Evolutionary conservation across 1,140 invertebrate species (phyloP).

Genomic region (Penaeus indicus): DNA sequence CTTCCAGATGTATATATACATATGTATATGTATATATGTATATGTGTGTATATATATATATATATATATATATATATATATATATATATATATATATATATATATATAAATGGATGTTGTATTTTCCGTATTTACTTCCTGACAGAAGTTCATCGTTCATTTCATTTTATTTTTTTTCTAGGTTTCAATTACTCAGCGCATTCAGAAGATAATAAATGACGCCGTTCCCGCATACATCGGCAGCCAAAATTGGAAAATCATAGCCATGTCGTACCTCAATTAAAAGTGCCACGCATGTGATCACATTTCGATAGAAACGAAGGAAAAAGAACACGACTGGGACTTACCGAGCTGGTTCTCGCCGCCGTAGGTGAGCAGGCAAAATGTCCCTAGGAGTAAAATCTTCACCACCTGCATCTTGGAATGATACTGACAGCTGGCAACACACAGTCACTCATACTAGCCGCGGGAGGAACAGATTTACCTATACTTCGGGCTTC

Average conservation of each 20-base stretch:
- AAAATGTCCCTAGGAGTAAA: constrained; percentile 8
- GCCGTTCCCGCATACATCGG: too few relatives aligned
- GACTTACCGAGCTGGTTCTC: constrained; percentile 1
- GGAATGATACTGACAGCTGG: constrained; percentile 2
- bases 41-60: background rate
- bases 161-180: background rate
- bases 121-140: background rate
- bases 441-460: background rate
- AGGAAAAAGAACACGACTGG: background rate
- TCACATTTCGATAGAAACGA: too few relatives aligned
- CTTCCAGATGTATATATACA: background rate
- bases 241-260: too few relatives aligned
- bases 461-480: background rate
- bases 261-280: too few relatives aligned
- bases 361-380: constrained; percentile 7
- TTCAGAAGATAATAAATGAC: too few relatives aligned
- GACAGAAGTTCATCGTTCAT: background rate
- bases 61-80: background rate
- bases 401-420: constrained; percentile 26
- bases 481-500: background rate
- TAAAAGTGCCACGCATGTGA: too few relatives aligned
- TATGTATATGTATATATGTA: background rate
- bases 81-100: background rate
- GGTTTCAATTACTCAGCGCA: too few relatives aligned
- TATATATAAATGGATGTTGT: background rate